Evolutionary conservation across 1,140 invertebrate species (phyloP), one percentile per base, ranked within the genome.

Genomic region (Megathymus violae): DNA sequence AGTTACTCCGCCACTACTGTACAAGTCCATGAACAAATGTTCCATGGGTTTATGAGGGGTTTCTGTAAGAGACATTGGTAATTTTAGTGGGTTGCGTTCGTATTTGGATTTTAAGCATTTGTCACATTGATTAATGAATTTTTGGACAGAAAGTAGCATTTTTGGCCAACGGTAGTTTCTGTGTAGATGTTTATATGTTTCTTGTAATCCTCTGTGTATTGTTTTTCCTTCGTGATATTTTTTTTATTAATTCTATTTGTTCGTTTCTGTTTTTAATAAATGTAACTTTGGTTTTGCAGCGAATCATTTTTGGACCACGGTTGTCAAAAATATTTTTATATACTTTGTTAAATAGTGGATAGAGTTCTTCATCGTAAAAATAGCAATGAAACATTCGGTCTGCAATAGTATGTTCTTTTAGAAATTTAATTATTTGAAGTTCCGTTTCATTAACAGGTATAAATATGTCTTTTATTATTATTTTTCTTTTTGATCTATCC

Each of bases 1-100:
- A 3, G 66, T 75, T 11, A 31, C 51, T 34, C 64, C 64, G 17
- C 60, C 71, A 15, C 54, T 65, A 19, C 43, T 62, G 11, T 70
- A 66, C 31, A 70, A 50, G 25, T 71, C 72, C 69, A 74, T 71
- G 14, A 71, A 71, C 50, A 74, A 59, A 51, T 67, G 71, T 62
- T 70, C 64, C 59, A 74, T 68, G 1, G 67, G 66, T 50, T 66
- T 69, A 44, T 58, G 22, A 9, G n/a, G 46, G 46, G 9, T 48
- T 14, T 68, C 51, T 13, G 62, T 69, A 14, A 70, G 19, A 9
- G 60, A 19, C 10, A 69, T 9, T 4, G 58, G 67, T 44, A 56
- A 13, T 52, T 41, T 50, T 25, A 69, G n/a, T n/a, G n/a, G n/a
- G n/a, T n/a, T n/a, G n/a, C n/a, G n/a, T n/a, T n/a, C n/a, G n/a